phyloP scores from a whole-genome alignment of 1,140 invertebrate genomes.

The Ylistrum balloti region DNA sequence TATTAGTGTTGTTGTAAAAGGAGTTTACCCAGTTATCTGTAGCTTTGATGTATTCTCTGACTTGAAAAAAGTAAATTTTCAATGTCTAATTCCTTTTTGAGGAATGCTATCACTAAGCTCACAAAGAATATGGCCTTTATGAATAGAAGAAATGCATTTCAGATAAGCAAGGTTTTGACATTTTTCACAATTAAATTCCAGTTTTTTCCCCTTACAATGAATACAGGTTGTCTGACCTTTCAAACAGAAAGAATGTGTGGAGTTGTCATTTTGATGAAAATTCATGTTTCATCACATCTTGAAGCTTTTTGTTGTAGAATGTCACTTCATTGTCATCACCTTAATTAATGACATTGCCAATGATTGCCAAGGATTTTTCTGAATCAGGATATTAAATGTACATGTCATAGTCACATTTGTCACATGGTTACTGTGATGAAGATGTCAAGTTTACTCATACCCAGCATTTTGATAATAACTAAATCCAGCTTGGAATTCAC shows the following conservation, averaged over 20 bases:
- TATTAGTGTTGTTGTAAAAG: not conserved
- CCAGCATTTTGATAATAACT: too few relatives aligned
- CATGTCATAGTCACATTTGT: too few relatives aligned
- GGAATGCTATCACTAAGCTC: not conserved
- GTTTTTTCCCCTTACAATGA: not conserved
- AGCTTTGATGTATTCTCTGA: not conserved
- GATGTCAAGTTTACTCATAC: too few relatives aligned
- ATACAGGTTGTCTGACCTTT: not conserved
- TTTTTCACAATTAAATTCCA: not conserved
- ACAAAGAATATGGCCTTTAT: not conserved
- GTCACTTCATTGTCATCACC: too few relatives aligned
- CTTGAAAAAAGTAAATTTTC: not conserved
- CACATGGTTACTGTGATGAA: too few relatives aligned
- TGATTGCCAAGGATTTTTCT: too few relatives aligned
- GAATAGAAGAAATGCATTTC: not conserved
- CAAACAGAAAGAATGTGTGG: not conserved
- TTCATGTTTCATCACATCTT: too few relatives aligned
- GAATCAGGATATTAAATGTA: too few relatives aligned
- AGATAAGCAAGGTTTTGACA: not conserved
- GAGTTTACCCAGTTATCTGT: not conserved
- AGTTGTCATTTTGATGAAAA: not conserved
- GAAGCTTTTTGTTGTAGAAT: too few relatives aligned
- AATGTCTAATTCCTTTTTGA: not conserved
- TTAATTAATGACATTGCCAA: too few relatives aligned
- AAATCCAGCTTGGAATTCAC: too few relatives aligned